These are phyloP conservation scores for Potamarius usumacintae DNA, from an alignment of 2,113 vertebrate genomes.

Conservation along the genomic window DNA sequence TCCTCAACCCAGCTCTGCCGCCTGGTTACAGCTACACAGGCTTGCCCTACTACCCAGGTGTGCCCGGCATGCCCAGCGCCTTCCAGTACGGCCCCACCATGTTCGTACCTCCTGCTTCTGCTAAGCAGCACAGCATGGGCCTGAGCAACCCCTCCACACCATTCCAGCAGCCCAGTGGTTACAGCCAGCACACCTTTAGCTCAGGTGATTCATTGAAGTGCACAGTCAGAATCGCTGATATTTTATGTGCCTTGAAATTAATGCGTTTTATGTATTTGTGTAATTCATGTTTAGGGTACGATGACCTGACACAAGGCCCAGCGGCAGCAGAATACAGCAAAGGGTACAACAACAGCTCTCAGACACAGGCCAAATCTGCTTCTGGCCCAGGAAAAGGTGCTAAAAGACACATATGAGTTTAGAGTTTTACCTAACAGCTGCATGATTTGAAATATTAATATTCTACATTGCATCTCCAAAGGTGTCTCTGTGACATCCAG, in stretches of 20 bases:
- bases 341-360: conserved; percentile 88
- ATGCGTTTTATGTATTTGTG: not conserved
- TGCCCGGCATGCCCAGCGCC: conserved; percentile 92
- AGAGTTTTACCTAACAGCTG: not conserved
- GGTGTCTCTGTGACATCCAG: conserved; percentile 97
- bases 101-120: conserved; percentile 91
- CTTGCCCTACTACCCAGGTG: conserved; percentile 94
- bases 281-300: conserved; percentile 78
- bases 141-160: conserved; percentile 81
- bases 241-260: not conserved
- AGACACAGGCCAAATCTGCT: conserved; percentile 91
- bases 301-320: conserved; percentile 89
- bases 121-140: conserved; percentile 89
- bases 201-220: conserved; percentile 71
- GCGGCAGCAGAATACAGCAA: conserved; percentile 91
- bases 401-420: not conserved
- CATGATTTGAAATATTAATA: not conserved
- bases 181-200: conserved; percentile 87
- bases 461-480: conserved; percentile 57
- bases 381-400: conserved; percentile 92
- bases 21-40: conserved; percentile 98
- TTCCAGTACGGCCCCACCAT: conserved; percentile 97
- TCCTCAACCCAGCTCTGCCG: conserved; percentile 89
- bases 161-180: conserved; percentile 89
- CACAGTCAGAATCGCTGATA: no score